Evolutionary conservation across 1,140 invertebrate species (phyloP), one percentile per base, ranked within the genome.

Genomic region (Nomia melanderi): DNA sequence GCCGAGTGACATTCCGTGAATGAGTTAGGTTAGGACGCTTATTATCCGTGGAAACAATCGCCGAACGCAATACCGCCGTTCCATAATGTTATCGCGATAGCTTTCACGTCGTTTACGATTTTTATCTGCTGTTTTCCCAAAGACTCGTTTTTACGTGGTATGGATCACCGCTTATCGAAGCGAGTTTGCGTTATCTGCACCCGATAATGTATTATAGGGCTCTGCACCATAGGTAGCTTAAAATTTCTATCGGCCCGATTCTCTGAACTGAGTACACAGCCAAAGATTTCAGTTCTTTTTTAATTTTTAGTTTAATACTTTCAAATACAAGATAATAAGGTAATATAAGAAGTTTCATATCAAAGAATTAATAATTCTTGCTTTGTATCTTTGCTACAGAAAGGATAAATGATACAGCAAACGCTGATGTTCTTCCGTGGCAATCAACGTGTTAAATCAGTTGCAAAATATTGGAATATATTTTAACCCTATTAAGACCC

Each of bases 11-110:
- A 74, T 60, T 25, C 14, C 20, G 25, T 27, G 47, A 79, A 41
- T n/a, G 23, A 12, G 53, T 36, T 77, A 77, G 65, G 66, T 82
- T 65, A 76, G 20, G 54, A 33, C 47, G n/a, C 20, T 72, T 53
- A 72, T 29, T n/a, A 79, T 5, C 33, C 33, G 31, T 14, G 23
- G 65, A 25, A 44, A 47, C 75, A 82, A 87, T 82, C 79, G 73
- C 78, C 83, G 81, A 82, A 86, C 81, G 73, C 70, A 82, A 74
- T 74, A 77, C 66, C 63, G 27, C 39, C 20, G 65, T 86, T 86
- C 85, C 75, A 73, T 76, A 80, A 78, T 23, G 57, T 33, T 74
- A 39, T 53, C 25, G 29, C 20, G 14, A 11, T 25, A 3, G 31
- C 12, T 54, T 73, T 23, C n/a, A 14, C 8, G 36, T 20, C 2